phyloP scores from a whole-genome alignment of 2,888 invertebrate species.

The Noctua fimbriata region DNA sequence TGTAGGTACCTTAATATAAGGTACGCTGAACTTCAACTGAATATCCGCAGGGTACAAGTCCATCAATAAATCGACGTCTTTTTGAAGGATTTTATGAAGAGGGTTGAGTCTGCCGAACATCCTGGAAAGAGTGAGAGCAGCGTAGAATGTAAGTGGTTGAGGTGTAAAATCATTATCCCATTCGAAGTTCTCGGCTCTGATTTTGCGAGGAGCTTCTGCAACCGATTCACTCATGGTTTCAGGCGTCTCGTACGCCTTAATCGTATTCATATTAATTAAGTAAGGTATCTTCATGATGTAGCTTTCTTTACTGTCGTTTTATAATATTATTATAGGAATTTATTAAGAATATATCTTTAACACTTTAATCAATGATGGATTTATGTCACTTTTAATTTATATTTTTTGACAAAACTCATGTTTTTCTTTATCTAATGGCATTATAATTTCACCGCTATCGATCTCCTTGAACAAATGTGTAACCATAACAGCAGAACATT shows the following conservation, averaged over 20 bases:
- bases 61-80: constrained; percentile 90
- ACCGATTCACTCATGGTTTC: constrained; percentile 74
- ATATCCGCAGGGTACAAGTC: constrained; percentile 91
- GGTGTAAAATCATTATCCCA: constrained; percentile 86
- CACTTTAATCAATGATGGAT: neutral
- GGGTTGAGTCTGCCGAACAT: constrained; percentile 88
- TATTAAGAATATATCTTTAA: neutral
- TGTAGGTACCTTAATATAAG: constrained; percentile 84
- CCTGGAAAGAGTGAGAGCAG: constrained; percentile 79
- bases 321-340: neutral
- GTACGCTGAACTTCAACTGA: constrained; percentile 90
- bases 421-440: constrained; percentile 8
- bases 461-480: constrained; percentile 10
- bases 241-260: constrained; percentile 79
- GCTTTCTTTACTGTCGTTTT: constrained; percentile 20
- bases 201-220: constrained; percentile 78
- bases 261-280: constrained; percentile 79
- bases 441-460: neutral
- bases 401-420: constrained; percentile 19
- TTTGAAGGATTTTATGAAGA: constrained; percentile 89
- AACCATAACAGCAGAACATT: too few species aligned
- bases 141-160: constrained; percentile 82
- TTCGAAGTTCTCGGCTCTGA: constrained; percentile 85
- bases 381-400: constrained; percentile 41
- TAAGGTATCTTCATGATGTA: constrained; percentile 86